Conservation (phyloP, 1,140 invertebrate species). For the Nasonia vitripennis region DNA sequence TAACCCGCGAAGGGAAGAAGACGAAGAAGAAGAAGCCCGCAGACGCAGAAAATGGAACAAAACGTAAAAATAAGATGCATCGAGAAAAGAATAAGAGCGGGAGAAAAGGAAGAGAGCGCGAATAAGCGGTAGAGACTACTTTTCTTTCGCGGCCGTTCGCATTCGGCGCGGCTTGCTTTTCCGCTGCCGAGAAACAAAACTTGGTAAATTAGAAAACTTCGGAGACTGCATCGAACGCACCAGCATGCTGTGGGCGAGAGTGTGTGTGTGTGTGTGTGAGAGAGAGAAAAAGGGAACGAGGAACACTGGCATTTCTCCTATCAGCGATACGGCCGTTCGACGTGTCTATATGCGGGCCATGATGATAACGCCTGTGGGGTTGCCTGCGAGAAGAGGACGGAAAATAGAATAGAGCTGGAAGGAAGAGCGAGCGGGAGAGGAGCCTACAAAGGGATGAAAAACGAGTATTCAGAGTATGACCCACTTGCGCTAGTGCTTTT, state of each 20-base stretch:
- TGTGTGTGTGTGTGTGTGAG: not conserved
- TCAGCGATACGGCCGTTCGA: not conserved
- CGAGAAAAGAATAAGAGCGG: not conserved
- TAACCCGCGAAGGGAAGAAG: not conserved
- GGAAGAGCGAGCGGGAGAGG: not conserved
- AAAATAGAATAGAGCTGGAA: not conserved
- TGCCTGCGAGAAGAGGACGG: not conserved
- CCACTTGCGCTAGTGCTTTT: not conserved
- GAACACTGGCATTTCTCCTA: not conserved
- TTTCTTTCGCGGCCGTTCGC: not conserved
- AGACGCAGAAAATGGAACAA: not conserved
- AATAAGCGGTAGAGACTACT: not conserved
- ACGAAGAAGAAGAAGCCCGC: not conserved
- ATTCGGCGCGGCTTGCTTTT: not conserved
- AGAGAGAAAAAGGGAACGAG: not conserved
- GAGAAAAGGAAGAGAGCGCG: constrained; percentile 7
- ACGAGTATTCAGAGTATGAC: not conserved
- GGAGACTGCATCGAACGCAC: constrained; percentile 16
- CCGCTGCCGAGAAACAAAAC: constrained; percentile 25
- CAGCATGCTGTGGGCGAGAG: not conserved
- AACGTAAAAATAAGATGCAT: constrained; percentile 4
- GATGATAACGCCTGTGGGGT: constrained; percentile 1
- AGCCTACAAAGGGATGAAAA: not conserved
- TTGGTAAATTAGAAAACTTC: constrained; percentile 39
- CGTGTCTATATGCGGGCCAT: not conserved